Percentiles rank a stretch among this genome's conserved stretches.
Conservation (phyloP, 1,140 invertebrate genomes). For the Drosophila orena region DNA sequence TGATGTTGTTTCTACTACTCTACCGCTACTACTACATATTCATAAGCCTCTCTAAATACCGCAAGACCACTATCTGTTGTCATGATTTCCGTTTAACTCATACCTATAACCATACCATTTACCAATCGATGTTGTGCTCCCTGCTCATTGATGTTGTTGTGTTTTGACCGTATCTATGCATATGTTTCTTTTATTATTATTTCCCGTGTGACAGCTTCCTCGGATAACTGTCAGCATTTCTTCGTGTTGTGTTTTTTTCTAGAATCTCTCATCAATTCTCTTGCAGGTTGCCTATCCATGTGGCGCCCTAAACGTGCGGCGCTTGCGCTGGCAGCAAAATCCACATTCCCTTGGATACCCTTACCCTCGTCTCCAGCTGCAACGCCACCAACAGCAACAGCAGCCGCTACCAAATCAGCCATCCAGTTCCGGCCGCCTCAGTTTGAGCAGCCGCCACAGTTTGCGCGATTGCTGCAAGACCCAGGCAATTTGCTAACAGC, state of each 20-base stretch:
- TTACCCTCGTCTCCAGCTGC: conserved; percentile 23
- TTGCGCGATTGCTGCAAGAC: conserved; percentile 65
- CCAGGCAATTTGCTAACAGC: conserved; percentile 72
- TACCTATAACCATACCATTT: conserved; percentile 25
- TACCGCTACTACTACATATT: conserved; percentile 52
- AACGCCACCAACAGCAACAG: conserved; percentile 19
- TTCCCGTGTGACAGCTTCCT: conserved; percentile 23
- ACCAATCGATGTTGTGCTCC: conserved; percentile 43
- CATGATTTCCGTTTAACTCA: conserved; percentile 43
- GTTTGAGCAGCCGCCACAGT: conserved; percentile 50
- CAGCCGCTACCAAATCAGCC: conserved; percentile 3
- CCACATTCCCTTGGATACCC: conserved; percentile 6
- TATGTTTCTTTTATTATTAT: conserved; percentile 47
- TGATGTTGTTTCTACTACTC: conserved; percentile 75
- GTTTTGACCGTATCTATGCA: conserved; percentile 37
- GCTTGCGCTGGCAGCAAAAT: conserved; percentile 64
- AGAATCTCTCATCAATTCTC: conserved; percentile 49
- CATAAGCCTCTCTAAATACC: conserved; percentile 37
- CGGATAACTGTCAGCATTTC: conserved; percentile 1
- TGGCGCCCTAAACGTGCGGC: conserved; percentile 56
- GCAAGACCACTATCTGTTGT: conserved; percentile 59
- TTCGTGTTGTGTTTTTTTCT: conserved; percentile 40
- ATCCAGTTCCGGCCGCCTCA: conserved; percentile 4
- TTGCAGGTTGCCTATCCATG: conserved; percentile 71
- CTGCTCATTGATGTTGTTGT: conserved; percentile 59